Conservation (phyloP, 23 tunicate genomes). For the Clavelina lepadiformis region DNA sequence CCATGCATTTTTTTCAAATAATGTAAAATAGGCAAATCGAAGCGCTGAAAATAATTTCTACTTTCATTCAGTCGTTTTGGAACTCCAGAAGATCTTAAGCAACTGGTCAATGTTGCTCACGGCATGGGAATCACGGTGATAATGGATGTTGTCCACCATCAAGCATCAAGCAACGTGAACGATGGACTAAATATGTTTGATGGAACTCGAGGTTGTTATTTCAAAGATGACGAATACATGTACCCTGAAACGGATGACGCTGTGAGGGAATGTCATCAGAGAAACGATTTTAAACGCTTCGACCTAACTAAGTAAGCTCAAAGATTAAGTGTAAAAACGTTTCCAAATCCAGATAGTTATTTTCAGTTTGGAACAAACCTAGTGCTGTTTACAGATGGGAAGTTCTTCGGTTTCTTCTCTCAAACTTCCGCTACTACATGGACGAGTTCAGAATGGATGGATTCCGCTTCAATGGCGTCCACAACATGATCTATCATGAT, state of each 20-base stretch:
- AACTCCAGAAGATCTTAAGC: conserved; percentile 49
- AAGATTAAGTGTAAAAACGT: too few species aligned
- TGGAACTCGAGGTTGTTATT: conserved; percentile 45
- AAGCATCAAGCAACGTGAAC: conserved; percentile 14
- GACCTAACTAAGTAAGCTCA: too few species aligned
- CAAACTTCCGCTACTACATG: conserved; percentile 63
- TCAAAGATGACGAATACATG: too few species aligned
- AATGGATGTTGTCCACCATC: conserved; percentile 44
- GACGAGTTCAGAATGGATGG: conserved; percentile 81
- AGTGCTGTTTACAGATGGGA: conserved; percentile 53
- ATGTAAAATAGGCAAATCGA: not conserved
- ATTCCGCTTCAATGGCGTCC: conserved; percentile 79
- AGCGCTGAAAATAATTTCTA: not conserved
- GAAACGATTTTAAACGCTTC: too few species aligned
- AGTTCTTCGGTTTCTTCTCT: conserved; percentile 72
- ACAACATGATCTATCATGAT: conserved; percentile 73
- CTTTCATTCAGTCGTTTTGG: conserved; percentile 36
- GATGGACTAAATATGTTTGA: conserved; percentile 45
- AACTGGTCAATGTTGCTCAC: conserved; percentile 33
- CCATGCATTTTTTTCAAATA: not conserved
- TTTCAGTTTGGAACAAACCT: not conserved
- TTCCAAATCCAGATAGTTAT: too few species aligned
- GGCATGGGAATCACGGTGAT: conserved; percentile 52
- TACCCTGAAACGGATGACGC: too few species aligned
- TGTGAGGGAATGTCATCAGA: too few species aligned